phyloP scores from a whole-genome alignment of 2,888 invertebrate species.

The Argyresthia albistria region DNA sequence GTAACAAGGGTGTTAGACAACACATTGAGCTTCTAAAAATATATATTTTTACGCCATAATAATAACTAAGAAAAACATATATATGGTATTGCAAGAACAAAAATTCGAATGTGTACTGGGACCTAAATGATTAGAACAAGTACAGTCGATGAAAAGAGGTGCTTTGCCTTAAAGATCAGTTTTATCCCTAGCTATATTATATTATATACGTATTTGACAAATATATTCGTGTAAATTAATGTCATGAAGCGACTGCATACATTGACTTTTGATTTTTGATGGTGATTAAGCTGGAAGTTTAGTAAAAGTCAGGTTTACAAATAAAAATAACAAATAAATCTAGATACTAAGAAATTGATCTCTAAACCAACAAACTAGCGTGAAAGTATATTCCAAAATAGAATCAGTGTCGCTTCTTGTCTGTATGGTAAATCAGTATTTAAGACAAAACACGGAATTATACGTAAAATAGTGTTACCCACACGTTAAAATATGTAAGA shows the following conservation, averaged over 20 bases:
- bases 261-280: too few relatives aligned
- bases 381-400: conserved; percentile 57
- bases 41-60: conserved; percentile 3
- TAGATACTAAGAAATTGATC: conserved; percentile 31
- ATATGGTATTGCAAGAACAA: background rate
- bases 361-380: conserved; percentile 64
- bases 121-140: too few relatives aligned
- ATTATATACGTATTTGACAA: too few relatives aligned
- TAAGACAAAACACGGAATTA: conserved; percentile 39
- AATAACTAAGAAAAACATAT: background rate
- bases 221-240: too few relatives aligned
- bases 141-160: too few relatives aligned
- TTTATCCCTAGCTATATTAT: too few relatives aligned
- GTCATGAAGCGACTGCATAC: too few relatives aligned
- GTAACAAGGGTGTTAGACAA: conserved; percentile 55
- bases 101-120: background rate
- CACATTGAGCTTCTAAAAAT: conserved; percentile 59
- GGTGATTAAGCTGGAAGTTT: too few relatives aligned
- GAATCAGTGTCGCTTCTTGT: conserved; percentile 65
- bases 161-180: too few relatives aligned
- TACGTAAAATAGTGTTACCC: conserved; percentile 67
- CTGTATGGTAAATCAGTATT: conserved; percentile 27
- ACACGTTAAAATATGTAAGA: conserved; percentile 35
- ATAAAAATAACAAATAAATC: too few relatives aligned
- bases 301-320: too few relatives aligned